Conservation (phyloP, 2,888 invertebrate species). For the Lepidonotus clava region DNA sequence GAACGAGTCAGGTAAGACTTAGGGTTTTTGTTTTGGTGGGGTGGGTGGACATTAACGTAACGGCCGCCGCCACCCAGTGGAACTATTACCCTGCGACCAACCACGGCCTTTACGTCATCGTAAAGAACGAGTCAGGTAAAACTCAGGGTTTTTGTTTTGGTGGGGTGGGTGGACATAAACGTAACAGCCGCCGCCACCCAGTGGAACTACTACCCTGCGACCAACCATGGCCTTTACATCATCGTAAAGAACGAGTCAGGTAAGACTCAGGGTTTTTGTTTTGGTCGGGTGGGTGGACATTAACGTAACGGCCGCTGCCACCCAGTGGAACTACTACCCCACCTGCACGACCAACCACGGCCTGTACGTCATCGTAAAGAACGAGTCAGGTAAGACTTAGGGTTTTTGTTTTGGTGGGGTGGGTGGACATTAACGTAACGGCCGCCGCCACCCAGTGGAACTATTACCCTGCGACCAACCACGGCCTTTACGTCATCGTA, state of each 20-base stretch:
- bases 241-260: constrained; percentile 67
- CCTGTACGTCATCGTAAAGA: constrained; percentile 81
- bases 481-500: constrained; percentile 84
- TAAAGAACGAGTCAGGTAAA: constrained; percentile 66
- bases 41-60: constrained; percentile 89
- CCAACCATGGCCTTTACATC: constrained; percentile 88
- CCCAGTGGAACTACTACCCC: constrained; percentile 90
- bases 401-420: too few species aligned
- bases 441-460: constrained; percentile 90
- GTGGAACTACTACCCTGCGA: constrained; percentile 90
- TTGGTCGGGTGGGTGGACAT: constrained; percentile 85
- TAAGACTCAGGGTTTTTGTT: constrained; percentile 31
- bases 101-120: constrained; percentile 85
- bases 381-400: constrained; percentile 60
- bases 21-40: too few species aligned
- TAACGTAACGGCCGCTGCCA: constrained; percentile 89
- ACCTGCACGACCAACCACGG: constrained; percentile 92
- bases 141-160: too few species aligned
- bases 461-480: constrained; percentile 88
- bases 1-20: constrained; percentile 62
- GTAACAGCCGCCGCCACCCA: constrained; percentile 88
- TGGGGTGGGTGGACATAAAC: constrained; percentile 87
- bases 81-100: constrained; percentile 89
- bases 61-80: constrained; percentile 89
- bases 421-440: constrained; percentile 90